Conservation (phyloP, 2,113 vertebrate genomes). For the Dasyornis broadbenti region DNA sequence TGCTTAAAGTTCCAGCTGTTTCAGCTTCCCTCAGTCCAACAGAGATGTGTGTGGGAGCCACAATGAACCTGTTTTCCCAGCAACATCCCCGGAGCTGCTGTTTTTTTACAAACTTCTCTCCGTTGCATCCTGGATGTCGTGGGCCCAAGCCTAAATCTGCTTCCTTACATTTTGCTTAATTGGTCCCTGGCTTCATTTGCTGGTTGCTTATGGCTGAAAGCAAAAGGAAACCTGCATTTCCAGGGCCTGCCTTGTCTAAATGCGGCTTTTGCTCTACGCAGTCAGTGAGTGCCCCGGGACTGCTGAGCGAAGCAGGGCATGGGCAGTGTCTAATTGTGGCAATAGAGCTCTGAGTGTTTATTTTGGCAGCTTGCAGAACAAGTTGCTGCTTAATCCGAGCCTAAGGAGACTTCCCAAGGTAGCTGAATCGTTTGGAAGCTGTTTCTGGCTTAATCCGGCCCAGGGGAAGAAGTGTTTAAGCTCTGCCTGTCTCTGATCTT, state of each 20-base stretch:
- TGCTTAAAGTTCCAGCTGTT: neutral
- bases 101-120: neutral
- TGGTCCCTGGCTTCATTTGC: slow-evolving; percentile 6
- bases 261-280: neutral
- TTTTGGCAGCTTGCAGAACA: neutral
- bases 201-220: neutral
- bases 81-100: neutral
- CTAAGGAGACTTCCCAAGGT: neutral
- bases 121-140: neutral
- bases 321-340: neutral
- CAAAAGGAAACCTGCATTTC: neutral
- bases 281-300: neutral
- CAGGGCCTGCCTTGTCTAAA: neutral
- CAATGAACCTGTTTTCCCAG: neutral
- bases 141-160: neutral
- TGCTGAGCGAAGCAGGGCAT: neutral
- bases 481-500: neutral
- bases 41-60: neutral
- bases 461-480: neutral
- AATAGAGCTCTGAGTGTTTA: neutral
- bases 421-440: neutral
- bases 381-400: neutral
- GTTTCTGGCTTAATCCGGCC: neutral
- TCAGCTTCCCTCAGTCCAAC: neutral
- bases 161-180: neutral